phyloP scores from a whole-genome alignment of 2,797 vertebrate species.

The Silurus aristotelis region DNA sequence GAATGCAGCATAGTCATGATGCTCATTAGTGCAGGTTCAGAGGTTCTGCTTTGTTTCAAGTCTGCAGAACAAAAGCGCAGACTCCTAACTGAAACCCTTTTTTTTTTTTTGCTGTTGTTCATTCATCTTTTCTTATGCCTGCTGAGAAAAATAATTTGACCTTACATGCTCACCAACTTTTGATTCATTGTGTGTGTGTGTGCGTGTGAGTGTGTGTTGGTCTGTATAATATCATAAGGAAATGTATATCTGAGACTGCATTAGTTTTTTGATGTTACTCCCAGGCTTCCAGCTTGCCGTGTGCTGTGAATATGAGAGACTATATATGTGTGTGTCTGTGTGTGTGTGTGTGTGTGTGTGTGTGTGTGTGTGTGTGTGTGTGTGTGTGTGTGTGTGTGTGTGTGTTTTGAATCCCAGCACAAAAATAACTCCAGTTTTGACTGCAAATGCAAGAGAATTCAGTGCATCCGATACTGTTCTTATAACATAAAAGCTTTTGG shows the following conservation, averaged over 20 bases:
- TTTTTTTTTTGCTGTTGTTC: neutral
- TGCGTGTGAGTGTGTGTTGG: neutral
- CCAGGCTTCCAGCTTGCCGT: neutral
- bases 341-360: neutral
- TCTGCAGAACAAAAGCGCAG: neutral
- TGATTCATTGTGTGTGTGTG: neutral
- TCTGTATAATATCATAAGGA: neutral
- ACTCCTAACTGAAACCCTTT: neutral
- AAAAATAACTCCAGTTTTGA: neutral
- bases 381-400: neutral
- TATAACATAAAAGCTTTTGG: neutral
- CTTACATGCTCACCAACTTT: slow-evolving; percentile 12
- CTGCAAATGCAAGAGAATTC: neutral
- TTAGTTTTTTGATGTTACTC: slow-evolving; percentile 6
- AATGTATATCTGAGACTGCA: neutral
- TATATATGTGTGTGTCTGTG: no score
- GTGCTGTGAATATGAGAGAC: neutral
- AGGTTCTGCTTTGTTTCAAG: neutral
- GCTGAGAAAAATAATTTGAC: slow-evolving; percentile 15
- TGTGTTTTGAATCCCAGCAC: neutral
- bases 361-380: neutral
- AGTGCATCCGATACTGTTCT: neutral
- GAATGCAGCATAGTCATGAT: neutral
- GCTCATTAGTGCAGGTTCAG: slow-evolving; percentile 15
- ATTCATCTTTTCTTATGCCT: neutral